Percentiles rank a stretch among this genome's conserved stretches.
Evolutionary conservation across 2,888 invertebrate genomes (phyloP).

Genomic region (Acanthosepion pharaonis): DNA sequence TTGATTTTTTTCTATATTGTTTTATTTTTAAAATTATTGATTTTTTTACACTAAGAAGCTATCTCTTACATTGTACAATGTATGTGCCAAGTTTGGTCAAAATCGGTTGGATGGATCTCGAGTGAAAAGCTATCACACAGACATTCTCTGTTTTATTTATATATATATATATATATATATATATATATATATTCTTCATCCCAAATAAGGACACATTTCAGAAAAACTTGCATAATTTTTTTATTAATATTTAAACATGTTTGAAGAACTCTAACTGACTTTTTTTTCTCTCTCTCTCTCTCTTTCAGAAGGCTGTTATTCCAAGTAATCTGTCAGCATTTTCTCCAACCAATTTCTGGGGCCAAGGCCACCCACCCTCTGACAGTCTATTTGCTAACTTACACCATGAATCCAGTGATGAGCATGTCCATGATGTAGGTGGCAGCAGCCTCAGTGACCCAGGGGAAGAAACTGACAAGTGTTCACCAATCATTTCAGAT

Average conservation of each 20-base stretch:
- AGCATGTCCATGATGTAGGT: slow-evolving; percentile 48
- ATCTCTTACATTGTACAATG: no score
- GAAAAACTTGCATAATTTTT: not conserved
- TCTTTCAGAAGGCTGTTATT: slow-evolving; percentile 23
- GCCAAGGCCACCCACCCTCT: not conserved
- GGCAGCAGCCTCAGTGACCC: slow-evolving; percentile 46
- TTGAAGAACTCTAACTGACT: not conserved
- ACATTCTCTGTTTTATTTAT: no score
- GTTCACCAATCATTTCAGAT: not conserved
- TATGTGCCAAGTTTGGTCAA: no score
- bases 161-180: no score
- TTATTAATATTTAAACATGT: not conserved
- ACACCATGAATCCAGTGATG: slow-evolving; percentile 45
- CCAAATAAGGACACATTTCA: no score
- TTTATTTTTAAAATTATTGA: no score
- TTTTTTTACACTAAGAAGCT: no score
- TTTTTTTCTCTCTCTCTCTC: not conserved
- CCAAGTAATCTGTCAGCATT: slow-evolving; percentile 21
- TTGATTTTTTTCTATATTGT: no score
- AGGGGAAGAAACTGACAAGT: slow-evolving; percentile 39
- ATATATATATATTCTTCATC: no score
- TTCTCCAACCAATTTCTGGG: slow-evolving; percentile 45
- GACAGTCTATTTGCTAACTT: slow-evolving; percentile 22
- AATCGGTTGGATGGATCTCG: no score
- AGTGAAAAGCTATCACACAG: no score